Evolutionary conservation across 2,888 invertebrate genomes (phyloP), one percentile per base, ranked within the genome.

Genomic region (Lasioglossum leucozonium): DNA sequence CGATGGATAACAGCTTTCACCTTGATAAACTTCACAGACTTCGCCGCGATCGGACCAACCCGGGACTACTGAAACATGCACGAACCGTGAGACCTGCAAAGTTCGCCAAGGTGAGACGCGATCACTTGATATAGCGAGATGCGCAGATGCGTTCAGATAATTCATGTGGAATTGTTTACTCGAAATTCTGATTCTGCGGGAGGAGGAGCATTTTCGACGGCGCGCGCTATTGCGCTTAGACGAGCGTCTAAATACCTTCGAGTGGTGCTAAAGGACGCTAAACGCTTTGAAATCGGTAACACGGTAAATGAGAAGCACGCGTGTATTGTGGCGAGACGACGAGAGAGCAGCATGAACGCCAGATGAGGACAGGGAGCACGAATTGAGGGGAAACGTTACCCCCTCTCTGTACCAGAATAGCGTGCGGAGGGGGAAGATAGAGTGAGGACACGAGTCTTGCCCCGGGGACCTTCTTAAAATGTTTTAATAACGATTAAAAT

Each of bases 21-120:
- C 69, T 58, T 26, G 79, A 74, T 62, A 69, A 73, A 79, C 26
- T 73, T 79, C 37, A 11, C 37, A 74, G 82, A 58, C 58, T 65
- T 73, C 30, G 37, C 11, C n/a, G 47, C 77, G 37, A 47, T 37
- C 42, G 67, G 30, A 16, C 30, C 16, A 0, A 1, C 55, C 8
- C 65, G 26, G 13, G 11, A 11, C 6, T n/a, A 51, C 22, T 55
- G 42, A 72, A 67, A 55, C 72, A 67, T 55, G 65, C 62, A 37
- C 65, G 47, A 69, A 5, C 47, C 44, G 4, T 5, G 62, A 18
- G 71, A 47, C 44, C 40, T 4, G 55, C 5, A 30, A 67, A 55
- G 55, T 73, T 51, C n/a, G n/a, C 3, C 77, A 67, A 81, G 77
- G 81, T 55, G 72, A 77, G 67, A 26, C 42, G 16, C 47, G 22